phyloP scores from a whole-genome alignment of 1,140 invertebrate genomes.

The Tribolium castaneum region DNA sequence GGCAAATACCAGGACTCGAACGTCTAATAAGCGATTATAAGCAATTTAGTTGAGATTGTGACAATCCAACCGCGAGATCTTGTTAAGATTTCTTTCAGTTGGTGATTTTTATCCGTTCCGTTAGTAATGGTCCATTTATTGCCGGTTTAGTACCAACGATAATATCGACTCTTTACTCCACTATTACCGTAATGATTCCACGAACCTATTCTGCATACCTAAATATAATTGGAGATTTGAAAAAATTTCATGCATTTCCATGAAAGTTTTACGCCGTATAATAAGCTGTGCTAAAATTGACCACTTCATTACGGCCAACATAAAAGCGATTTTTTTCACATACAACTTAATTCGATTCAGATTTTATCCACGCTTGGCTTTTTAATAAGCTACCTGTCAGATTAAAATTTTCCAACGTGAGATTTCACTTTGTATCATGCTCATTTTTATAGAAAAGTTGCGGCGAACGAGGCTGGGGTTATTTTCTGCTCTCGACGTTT shows the following conservation, averaged over 20 bases:
- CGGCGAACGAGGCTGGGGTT: neutral
- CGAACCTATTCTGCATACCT: neutral
- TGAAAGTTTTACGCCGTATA: neutral
- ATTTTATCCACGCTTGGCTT: constrained; percentile 1
- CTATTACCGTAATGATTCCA: neutral
- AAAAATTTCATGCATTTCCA: neutral
- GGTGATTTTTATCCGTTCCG: constrained; percentile 49
- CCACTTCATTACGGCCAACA: neutral
- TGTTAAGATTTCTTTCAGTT: constrained; percentile 50
- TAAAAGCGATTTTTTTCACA: neutral
- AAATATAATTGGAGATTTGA: neutral
- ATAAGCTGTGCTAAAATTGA: neutral
- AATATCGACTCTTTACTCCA: neutral
- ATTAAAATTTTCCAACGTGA: neutral
- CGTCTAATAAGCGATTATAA: constrained; percentile 53
- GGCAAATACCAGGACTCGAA: constrained; percentile 41
- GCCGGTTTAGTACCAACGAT: neutral
- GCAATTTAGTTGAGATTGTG: constrained; percentile 50
- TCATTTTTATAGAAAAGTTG: neutral
- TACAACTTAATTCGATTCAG: neutral
- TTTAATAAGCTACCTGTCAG: constrained; percentile 3
- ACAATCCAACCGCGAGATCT: constrained; percentile 53
- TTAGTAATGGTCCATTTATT: constrained; percentile 40
- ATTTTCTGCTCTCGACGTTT: neutral
- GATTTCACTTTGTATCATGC: neutral